phyloP scores from a whole-genome alignment of 2,113 vertebrate species.

The Heloderma charlesbogerti region DNA sequence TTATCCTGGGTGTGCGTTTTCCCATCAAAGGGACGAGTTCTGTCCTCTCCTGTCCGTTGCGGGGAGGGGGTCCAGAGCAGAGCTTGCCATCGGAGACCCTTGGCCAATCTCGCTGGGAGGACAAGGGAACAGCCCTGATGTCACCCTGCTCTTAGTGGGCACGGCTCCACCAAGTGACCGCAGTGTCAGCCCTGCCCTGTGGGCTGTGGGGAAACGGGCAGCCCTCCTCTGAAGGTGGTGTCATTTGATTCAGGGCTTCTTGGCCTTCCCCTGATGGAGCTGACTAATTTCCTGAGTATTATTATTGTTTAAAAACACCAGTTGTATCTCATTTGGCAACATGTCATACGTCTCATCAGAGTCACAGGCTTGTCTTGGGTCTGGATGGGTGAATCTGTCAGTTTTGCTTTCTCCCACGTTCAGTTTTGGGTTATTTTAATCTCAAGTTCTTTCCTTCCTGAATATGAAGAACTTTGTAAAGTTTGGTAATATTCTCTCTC shows the following conservation, averaged over 20 bases:
- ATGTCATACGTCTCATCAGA: not conserved
- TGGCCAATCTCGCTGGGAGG: not conserved
- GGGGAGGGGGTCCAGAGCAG: not conserved
- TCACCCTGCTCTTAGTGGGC: constrained; percentile 25
- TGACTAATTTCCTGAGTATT: rapidly evolving
- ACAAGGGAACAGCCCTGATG: not conserved
- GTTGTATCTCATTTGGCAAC: rapidly evolving
- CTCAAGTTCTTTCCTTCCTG: too few relatives aligned
- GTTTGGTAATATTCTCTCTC: too few relatives aligned
- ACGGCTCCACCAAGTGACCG: not conserved
- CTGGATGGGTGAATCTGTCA: too few relatives aligned
- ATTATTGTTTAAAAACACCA: not conserved
- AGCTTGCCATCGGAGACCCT: not conserved
- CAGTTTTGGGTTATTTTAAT: too few relatives aligned
- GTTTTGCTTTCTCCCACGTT: too few relatives aligned
- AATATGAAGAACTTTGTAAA: too few relatives aligned
- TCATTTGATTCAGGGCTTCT: not conserved
- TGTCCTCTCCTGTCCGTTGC: not conserved
- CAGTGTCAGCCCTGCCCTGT: constrained; percentile 10
- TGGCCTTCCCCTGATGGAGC: not conserved
- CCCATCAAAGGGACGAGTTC: too few relatives aligned
- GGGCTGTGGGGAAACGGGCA: not conserved
- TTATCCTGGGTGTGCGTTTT: too few relatives aligned
- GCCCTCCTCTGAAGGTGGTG: not conserved
- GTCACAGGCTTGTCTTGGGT: not conserved